Base-by-base conservation (phyloP, 2,888 invertebrate genomes). In the Beris morrisii region DNA sequence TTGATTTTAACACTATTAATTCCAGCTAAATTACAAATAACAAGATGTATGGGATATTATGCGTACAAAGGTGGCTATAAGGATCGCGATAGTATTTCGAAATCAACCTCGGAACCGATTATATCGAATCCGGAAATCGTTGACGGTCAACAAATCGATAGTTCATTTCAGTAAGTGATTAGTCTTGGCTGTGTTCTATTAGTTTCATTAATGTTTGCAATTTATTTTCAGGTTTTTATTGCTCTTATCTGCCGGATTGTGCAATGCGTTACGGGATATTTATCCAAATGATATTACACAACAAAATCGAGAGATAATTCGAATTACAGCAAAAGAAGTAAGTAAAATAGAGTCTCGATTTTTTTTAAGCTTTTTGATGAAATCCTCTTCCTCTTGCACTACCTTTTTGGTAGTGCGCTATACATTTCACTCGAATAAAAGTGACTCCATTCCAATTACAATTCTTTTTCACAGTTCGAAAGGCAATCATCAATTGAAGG, bases 1-100 rank as follows among this genome's bases (percentile, higher is more conserved):
- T 55, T 22, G 22, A 45, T 50, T 45, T 43, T 22, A 68, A 67
- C 4, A 59, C 64, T 0, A 66, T 65, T n/a, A 13, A 54, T 69
- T 59, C 28, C 22, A 65, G 65, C 68, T 13, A 67, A 70, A 9
- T 57, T 72, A 63, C 67, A 88, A 48, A 91, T 90, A 73, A 95
- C 95, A 0, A 82, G 95, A 12, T 94, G 94, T 74, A 83, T 96
- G 11, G 95, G 95, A 4, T 94, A 94, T 80, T 93, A 93, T 76
- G 82, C 90, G 46, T 89, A 94, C 0, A 95, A 95, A 81, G 92
- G 90, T 0, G 88, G 91, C 3, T 93, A 92, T 75, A 89, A 88
- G 75, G 93, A 95, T 58, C 90, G 91, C 74, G 91, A 92, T 3
- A 86, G 87, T 61, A 83, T 95, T 53, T 82, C 86, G 3, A 79